phyloP scores from a whole-genome alignment of 2,888 invertebrate species.

The Eustalomyia histrio region DNA sequence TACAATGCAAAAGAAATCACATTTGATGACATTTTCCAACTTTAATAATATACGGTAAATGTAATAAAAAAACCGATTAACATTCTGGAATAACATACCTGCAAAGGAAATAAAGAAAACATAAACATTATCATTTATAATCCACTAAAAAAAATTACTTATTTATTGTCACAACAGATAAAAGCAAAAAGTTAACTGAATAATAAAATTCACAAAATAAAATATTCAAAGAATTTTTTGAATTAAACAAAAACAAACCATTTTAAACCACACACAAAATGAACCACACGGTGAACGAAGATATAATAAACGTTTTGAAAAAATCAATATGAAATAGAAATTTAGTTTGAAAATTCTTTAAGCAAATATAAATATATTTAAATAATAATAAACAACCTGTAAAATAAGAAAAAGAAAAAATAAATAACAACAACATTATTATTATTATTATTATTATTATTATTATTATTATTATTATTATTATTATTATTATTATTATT shows the following conservation, averaged over 20 bases:
- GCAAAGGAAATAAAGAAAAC: constrained; percentile 36
- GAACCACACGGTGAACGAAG: constrained; percentile 39
- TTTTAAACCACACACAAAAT: constrained; percentile 53
- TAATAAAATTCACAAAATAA: constrained; percentile 25
- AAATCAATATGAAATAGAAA: constrained; percentile 9
- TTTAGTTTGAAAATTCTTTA: background rate
- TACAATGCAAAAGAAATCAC: no score
- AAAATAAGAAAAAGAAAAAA: background rate
- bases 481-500: no score
- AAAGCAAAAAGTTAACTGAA: background rate
- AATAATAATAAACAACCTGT: background rate
- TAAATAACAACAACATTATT: background rate
- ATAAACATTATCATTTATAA: constrained; percentile 22
- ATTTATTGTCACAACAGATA: constrained; percentile 17
- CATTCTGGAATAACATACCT: constrained; percentile 47
- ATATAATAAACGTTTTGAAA: constrained; percentile 15
- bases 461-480: no score
- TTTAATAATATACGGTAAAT: background rate
- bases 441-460: no score
- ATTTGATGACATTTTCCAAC: background rate
- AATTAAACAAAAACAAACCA: constrained; percentile 41
- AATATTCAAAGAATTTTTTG: constrained; percentile 9
- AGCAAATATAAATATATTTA: no score
- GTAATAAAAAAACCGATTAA: background rate
- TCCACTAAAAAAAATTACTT: background rate